Conservation (phyloP, 2,888 invertebrate genomes). For the Formica aserva region DNA sequence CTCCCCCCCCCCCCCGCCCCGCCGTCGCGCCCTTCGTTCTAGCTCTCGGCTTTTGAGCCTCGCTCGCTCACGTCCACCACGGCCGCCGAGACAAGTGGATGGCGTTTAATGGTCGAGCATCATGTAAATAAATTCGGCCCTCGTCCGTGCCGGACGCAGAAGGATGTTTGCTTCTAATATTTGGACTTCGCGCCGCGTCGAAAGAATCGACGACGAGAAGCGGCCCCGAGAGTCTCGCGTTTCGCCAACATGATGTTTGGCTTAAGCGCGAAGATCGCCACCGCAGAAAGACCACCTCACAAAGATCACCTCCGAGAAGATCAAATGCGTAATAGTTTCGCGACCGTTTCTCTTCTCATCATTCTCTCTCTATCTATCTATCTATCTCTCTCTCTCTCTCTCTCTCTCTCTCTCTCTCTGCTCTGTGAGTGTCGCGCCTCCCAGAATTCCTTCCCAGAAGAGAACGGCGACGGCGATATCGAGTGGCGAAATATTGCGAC, state of each 20-base stretch:
- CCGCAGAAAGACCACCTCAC: constrained; percentile 16
- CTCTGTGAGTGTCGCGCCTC: background rate
- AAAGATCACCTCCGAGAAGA: constrained; percentile 14
- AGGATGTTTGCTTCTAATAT: constrained; percentile 72
- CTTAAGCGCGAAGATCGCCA: constrained; percentile 10
- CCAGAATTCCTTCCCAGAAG: constrained; percentile 29
- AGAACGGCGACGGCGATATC: constrained; percentile 24
- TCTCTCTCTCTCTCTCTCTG: too few species aligned
- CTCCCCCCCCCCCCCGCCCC: constrained; percentile 65
- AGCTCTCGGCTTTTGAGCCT: constrained; percentile 28
- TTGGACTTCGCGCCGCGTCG: constrained; percentile 69
- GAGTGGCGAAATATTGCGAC: constrained; percentile 34
- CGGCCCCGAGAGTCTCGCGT: constrained; percentile 23
- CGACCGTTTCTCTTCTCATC: background rate
- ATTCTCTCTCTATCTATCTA: background rate
- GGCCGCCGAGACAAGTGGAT: constrained; percentile 69
- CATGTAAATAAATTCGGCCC: constrained; percentile 73
- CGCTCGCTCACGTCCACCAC: constrained; percentile 24
- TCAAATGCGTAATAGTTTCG: constrained; percentile 24
- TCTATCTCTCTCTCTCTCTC: too few species aligned
- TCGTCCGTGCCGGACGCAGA: constrained; percentile 39
- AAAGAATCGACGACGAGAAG: constrained; percentile 45
- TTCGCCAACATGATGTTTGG: constrained; percentile 48
- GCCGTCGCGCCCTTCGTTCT: constrained; percentile 57
- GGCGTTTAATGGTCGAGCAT: constrained; percentile 72